Evolutionary conservation across 2,113 vertebrate genomes (phyloP), one percentile per base, ranked within the genome.

Genomic region (Fregata magnificens): DNA sequence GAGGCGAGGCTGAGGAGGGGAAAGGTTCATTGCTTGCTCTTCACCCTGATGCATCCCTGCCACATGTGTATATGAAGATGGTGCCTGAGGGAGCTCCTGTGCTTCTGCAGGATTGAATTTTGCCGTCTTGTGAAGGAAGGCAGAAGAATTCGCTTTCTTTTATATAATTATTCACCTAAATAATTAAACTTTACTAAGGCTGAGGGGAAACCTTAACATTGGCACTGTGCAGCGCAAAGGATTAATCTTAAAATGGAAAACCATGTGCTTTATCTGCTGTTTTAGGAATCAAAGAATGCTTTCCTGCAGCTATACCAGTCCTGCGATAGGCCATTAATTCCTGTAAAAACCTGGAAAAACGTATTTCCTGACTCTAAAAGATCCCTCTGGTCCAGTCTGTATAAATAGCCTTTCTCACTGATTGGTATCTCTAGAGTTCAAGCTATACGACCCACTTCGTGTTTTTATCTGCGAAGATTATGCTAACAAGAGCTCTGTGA

Each of bases 41-140:
- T 79, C 38, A 63, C 17, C 25, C 45, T 88, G 73, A 16, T 2
- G 9, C 36, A 53, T 77, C 45, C 9, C 49, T 80, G 16, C 34
- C 20, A 1, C 0, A 2, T n/a, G 22, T 59, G 42, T 1, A 0
- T 31, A 4, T 13, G 31, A n/a, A 84, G 72, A 7, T 52, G 72
- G 22, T 6, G 32, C 73, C 76, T 55, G 50, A 81, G 83, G 76
- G 86, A 88, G n/a, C 50, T 86, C 38, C 55, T 61, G 15, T 84
- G 55, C 59, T 85, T 66, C 50, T 84, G 65, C 42, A 50, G 50
- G 74, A 59, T 63, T 74, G 59, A 84, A 59, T 93, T 89, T 80
- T 94, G 59, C n/a, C 79, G 86, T 81, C 59, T 38, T 70, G 59
- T 74, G 59, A 89, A 78, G 0, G 0, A 88, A 81, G 25, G 40